phyloP scores from a whole-genome alignment of 2,113 vertebrate species.

The Elanus axillaris region DNA sequence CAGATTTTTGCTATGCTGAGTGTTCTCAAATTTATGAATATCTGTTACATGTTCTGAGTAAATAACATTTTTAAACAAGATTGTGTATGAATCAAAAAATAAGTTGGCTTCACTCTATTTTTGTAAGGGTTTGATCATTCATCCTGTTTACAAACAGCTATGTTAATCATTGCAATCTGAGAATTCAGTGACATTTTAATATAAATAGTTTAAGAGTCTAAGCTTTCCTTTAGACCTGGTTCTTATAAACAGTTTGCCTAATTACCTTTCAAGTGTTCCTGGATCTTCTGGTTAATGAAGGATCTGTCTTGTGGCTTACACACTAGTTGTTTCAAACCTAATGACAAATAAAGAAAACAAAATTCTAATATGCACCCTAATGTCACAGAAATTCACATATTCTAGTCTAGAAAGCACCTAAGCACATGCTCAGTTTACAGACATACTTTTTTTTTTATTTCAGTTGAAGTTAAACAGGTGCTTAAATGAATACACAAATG shows the following conservation, averaged over 20 bases:
- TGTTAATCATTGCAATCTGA: constrained; percentile 42
- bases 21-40: background rate
- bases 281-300: constrained; percentile 31
- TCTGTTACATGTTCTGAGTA: background rate
- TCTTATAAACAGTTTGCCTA: constrained; percentile 37
- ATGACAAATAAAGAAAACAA: background rate
- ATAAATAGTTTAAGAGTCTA: constrained; percentile 30
- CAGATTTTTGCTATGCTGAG: background rate
- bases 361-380: background rate
- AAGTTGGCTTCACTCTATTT: background rate
- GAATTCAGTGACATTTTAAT: constrained; percentile 17
- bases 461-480: background rate
- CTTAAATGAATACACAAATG: background rate
- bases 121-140: constrained; percentile 11
- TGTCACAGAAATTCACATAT: background rate
- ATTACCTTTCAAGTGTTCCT: constrained; percentile 39
- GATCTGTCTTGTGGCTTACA: background rate
- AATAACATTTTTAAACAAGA: background rate
- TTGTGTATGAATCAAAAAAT: background rate
- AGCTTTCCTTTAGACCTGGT: constrained; percentile 7
- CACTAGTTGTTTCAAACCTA: background rate
- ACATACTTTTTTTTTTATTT: background rate
- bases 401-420: background rate
- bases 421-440: background rate
- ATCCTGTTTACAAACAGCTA: constrained; percentile 48